Conservation (phyloP, 2,888 invertebrate genomes). For the Nomada fucata region DNA sequence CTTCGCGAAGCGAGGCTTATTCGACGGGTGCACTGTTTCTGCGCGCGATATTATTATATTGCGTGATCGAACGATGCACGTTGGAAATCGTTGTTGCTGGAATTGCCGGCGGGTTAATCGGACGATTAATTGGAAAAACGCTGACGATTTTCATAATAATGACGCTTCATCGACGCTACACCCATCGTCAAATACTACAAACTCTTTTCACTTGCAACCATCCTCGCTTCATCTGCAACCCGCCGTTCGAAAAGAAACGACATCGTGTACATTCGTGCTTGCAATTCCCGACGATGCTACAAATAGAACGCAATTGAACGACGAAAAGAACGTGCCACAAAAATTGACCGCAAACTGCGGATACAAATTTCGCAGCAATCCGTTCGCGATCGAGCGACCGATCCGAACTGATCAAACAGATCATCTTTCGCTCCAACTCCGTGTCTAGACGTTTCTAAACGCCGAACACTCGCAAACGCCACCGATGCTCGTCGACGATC, state of each 20-base stretch:
- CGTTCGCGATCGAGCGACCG: background rate
- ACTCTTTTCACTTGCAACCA: no score
- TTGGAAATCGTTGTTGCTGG: no score
- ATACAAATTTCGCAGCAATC: background rate
- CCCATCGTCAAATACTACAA: no score
- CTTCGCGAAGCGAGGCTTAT: background rate
- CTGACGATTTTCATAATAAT: no score
- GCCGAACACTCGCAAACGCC: background rate
- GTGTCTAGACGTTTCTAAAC: constrained; percentile 1
- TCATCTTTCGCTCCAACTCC: background rate
- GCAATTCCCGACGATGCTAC: no score
- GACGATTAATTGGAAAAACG: no score
- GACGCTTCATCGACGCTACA: no score
- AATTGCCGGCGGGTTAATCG: no score
- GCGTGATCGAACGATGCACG: background rate
- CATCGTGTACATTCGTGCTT: no score
- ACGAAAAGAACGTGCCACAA: background rate
- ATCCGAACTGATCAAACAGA: background rate
- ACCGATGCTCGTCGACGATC: no score
- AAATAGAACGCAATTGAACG: background rate
- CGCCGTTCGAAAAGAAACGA: no score
- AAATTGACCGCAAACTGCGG: background rate
- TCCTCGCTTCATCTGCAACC: no score
- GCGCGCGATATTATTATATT: background rate
- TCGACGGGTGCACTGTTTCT: background rate